phyloP scores from a whole-genome alignment of 2,888 invertebrate genomes.

The Ethmia dodecea region DNA sequence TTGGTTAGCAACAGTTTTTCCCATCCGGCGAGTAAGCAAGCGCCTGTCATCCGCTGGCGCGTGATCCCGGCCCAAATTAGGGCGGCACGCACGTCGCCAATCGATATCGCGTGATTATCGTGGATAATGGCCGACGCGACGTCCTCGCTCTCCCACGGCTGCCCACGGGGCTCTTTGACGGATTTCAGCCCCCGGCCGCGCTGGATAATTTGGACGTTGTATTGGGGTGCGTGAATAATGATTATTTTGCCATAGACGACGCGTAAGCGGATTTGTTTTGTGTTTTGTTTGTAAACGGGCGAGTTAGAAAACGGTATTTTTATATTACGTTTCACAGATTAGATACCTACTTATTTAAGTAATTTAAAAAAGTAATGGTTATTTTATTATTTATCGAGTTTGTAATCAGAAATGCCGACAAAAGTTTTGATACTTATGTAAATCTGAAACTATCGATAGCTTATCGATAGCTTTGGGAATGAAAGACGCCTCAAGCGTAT shows the following conservation, averaged over 20 bases:
- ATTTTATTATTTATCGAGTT: too few species aligned
- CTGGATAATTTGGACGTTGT: slow-evolving; percentile 35
- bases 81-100: slow-evolving; percentile 52
- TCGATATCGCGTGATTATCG: slow-evolving; percentile 73
- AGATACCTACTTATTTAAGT: too few species aligned
- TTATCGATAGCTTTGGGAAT: slow-evolving; percentile 26
- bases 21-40: background rate
- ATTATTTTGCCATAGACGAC: slow-evolving; percentile 15
- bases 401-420: too few species aligned
- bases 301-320: too few species aligned
- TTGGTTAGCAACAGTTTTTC: too few species aligned
- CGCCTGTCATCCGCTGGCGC: background rate
- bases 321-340: too few species aligned
- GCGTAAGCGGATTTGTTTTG: slow-evolving; percentile 3
- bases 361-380: too few species aligned
- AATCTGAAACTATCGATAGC: too few species aligned
- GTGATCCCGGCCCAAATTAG: slow-evolving; percentile 34
- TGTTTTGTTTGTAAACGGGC: background rate
- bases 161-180: slow-evolving; percentile 29
- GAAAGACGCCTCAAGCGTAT: slow-evolving; percentile 34
- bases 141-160: slow-evolving; percentile 7
- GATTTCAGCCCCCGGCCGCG: slow-evolving; percentile 27
- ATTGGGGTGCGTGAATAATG: slow-evolving; percentile 22
- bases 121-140: slow-evolving; percentile 44
- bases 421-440: too few species aligned